These are phyloP conservation scores for Watsonalla cultraria DNA, from an alignment of 2,888 invertebrate species.

Conservation along the genomic window DNA sequence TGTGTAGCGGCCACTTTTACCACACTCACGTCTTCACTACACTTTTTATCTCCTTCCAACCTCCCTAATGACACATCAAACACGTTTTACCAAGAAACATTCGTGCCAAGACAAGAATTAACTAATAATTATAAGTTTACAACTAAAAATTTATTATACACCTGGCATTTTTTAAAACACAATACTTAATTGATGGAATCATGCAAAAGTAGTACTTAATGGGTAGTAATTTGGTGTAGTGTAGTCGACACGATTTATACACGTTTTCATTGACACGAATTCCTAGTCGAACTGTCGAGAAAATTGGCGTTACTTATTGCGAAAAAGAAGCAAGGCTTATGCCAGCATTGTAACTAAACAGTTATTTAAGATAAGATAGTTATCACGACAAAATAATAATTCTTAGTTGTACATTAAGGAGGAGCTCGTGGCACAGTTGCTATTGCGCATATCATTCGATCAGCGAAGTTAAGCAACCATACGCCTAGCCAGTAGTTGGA, in stretches of 20 bases:
- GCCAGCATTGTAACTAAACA: not conserved
- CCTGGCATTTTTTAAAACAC: no score
- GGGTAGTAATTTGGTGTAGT: not conserved
- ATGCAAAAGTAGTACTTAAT: not conserved
- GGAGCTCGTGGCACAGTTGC: no score
- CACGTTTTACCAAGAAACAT: no score
- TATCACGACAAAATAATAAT: no score
- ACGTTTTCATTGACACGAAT: conserved; percentile 31
- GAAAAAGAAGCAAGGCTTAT: conserved; percentile 20
- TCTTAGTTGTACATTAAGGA: no score
- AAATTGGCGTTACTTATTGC: conserved; percentile 31
- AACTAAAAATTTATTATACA: no score
- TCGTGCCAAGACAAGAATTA: no score
- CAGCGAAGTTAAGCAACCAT: no score
- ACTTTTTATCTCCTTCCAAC: not conserved
- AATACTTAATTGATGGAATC: not conserved
- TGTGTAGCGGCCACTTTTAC: not conserved
- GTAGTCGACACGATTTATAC: conserved; percentile 14
- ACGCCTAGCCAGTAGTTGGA: no score
- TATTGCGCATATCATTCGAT: no score
- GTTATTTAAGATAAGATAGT: no score
- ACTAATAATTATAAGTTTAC: no score
- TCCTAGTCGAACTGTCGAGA: conserved; percentile 28
- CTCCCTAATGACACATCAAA: not conserved
- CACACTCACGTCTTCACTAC: not conserved